Base-by-base conservation (phyloP, 2,888 invertebrate genomes). In the Sisyra terminalis region DNA sequence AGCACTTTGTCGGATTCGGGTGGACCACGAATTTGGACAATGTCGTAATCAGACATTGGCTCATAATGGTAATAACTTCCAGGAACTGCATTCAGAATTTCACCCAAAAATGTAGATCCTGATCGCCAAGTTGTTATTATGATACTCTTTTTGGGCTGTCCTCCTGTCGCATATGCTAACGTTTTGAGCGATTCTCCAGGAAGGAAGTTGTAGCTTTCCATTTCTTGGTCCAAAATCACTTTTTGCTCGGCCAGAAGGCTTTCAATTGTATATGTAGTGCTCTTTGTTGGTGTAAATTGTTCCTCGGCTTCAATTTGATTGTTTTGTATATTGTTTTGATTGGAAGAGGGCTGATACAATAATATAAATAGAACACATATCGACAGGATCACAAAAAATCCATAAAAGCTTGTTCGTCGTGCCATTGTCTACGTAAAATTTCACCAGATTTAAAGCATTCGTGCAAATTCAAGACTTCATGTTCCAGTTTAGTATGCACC, bases 41-140 rank as follows among this genome's bases (percentile, higher is more conserved):
- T 86, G 46, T 80, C 83, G 62, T 80, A 84, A 55, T 84, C 78
- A 46, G 88, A 65, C 46, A 90, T 64, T 29, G 90, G 90, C 61
- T 92, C 90, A 57, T 89, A 90, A 58, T 89, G 88, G 64, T 89
- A 90, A 62, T 73, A 90, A 59, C 82, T 89, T 24, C 78, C 87
- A 13, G 89, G 88, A 57, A 87, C 74, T 17, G 86, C 71, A 58
- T 85, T 85, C 38, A 89, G 59, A 35, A 88, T 73, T 55, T 88
- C 88, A 42, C 88, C 89, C 41, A 90, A 68, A 59, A 90, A 90
- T 29, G 89, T 89, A 14, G 89, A 88, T 5, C 90, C 90, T 3
- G 87, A 86, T 50, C 90, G 71, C 87, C 89, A 90, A 10, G 86
- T 86, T n/a, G 88, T 85, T 46, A 88, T 64, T 49, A 90, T 77